Conservation (phyloP, 2,113 vertebrate genomes). For the Haemorhous mexicanus region DNA sequence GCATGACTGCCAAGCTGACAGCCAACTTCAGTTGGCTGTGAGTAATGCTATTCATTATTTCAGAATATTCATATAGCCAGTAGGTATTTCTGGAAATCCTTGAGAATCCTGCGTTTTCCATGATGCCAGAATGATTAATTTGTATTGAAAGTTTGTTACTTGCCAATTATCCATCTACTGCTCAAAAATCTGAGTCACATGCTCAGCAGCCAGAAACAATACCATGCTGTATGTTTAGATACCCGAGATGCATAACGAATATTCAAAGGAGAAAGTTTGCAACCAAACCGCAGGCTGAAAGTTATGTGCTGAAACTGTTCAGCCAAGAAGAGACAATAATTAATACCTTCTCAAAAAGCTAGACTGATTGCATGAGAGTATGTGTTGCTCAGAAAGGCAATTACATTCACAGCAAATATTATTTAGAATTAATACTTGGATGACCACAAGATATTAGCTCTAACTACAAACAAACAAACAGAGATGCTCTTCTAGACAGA, state of each 20-base stretch:
- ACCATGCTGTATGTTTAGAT: neutral
- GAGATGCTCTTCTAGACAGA: neutral
- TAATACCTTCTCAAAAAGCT: neutral
- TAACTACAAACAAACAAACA: neutral
- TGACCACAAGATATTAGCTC: neutral
- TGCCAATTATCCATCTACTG: slow-evolving; percentile 14
- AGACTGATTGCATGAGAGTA: neutral
- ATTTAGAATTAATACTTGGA: neutral
- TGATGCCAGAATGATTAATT: slow-evolving; percentile 19
- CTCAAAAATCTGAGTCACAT: slow-evolving; percentile 37
- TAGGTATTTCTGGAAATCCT: slow-evolving; percentile 49
- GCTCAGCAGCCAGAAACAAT: slow-evolving; percentile 24
- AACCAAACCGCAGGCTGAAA: neutral
- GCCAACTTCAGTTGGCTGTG: neutral
- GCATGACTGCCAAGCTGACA: slow-evolving; percentile 11
- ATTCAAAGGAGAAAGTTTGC: slow-evolving; percentile 30
- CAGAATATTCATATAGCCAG: slow-evolving; percentile 43
- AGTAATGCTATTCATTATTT: slow-evolving; percentile 33
- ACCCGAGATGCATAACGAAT: neutral
- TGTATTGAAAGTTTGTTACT: slow-evolving; percentile 29
- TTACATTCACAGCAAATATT: neutral
- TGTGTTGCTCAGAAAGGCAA: neutral
- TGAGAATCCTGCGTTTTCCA: slow-evolving; percentile 29
- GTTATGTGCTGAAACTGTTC: neutral
- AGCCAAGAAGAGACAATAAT: neutral